These are phyloP conservation scores for Zoanthus sociatus DNA, from an alignment of 92 coral and sea anemone genomes.

Conservation along the genomic window DNA sequence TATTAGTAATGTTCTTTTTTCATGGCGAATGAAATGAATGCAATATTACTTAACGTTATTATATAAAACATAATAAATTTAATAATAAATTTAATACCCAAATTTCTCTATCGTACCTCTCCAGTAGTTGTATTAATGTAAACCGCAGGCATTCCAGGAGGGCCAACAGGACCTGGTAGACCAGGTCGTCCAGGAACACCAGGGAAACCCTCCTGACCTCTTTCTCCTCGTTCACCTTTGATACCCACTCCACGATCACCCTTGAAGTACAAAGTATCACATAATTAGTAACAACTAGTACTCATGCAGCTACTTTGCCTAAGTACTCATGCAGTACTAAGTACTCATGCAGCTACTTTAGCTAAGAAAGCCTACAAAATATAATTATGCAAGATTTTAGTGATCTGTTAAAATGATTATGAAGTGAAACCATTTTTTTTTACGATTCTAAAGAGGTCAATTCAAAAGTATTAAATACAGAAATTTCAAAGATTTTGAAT, in stretches of 20 bases:
- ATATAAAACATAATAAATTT: no score
- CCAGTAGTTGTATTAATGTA: slow-evolving; percentile 32
- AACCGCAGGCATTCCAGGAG: slow-evolving; percentile 47
- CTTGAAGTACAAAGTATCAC: background rate
- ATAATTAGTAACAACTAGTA: background rate
- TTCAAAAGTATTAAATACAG: no score
- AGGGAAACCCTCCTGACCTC: slow-evolving; percentile 21
- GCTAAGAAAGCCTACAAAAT: background rate
- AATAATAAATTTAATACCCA: background rate
- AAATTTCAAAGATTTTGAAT: no score
- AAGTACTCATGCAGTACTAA: background rate
- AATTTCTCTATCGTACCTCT: background rate
- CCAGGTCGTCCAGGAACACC: slow-evolving; percentile 32
- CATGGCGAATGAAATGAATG: no score
- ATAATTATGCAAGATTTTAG: background rate
- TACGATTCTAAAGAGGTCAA: no score
- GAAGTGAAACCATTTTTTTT: no score
- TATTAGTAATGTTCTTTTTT: no score
- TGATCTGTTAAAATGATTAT: no score
- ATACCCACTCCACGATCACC: slow-evolving; percentile 39
- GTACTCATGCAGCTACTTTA: background rate
- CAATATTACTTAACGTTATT: no score
- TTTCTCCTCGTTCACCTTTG: slow-evolving; percentile 31
- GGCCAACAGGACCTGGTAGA: slow-evolving; percentile 37
- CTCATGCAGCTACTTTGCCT: background rate